phyloP scores from a whole-genome alignment of 1,140 invertebrate genomes.

The Caenorhabditis remanei region DNA sequence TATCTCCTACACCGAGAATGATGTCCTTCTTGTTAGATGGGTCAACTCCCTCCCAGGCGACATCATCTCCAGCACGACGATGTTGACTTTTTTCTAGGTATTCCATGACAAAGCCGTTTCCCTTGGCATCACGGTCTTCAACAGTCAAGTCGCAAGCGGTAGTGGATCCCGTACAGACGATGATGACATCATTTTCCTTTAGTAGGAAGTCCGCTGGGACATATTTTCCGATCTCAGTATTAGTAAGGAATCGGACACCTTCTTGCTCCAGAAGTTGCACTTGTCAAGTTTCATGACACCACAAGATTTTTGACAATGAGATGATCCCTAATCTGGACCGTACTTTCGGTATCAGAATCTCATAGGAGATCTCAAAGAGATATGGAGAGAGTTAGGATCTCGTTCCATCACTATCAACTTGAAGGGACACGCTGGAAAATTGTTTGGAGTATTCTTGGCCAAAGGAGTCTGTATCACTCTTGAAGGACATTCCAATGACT shows the following conservation, averaged over 20 bases:
- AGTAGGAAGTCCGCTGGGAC: constrained; percentile 85
- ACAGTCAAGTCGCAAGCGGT: constrained; percentile 89
- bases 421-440: constrained; percentile 96
- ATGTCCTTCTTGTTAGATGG: constrained; percentile 95
- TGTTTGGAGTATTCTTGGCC: constrained; percentile 96
- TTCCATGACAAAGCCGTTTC: constrained; percentile 97
- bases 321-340: constrained; percentile 91
- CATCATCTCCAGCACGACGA: constrained; percentile 86
- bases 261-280: constrained; percentile 87
- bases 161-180: constrained; percentile 92
- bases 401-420: constrained; percentile 89
- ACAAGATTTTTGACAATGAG: constrained; percentile 83
- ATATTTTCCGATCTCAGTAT: constrained; percentile 91
- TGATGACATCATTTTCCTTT: constrained; percentile 87
- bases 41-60: constrained; percentile 81
- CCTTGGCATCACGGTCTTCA: constrained; percentile 86
- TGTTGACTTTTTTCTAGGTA: constrained; percentile 98
- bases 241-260: constrained; percentile 91
- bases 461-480: constrained; percentile 90
- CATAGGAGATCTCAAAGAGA: constrained; percentile 87
- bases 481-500: constrained; percentile 98
- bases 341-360: constrained; percentile 92
- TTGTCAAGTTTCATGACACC: constrained; percentile 77
- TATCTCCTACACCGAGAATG: constrained; percentile 97
- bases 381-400: constrained; percentile 84